phyloP scores from a whole-genome alignment of 2,797 vertebrate genomes.

The Spondyliosoma cantharus region DNA sequence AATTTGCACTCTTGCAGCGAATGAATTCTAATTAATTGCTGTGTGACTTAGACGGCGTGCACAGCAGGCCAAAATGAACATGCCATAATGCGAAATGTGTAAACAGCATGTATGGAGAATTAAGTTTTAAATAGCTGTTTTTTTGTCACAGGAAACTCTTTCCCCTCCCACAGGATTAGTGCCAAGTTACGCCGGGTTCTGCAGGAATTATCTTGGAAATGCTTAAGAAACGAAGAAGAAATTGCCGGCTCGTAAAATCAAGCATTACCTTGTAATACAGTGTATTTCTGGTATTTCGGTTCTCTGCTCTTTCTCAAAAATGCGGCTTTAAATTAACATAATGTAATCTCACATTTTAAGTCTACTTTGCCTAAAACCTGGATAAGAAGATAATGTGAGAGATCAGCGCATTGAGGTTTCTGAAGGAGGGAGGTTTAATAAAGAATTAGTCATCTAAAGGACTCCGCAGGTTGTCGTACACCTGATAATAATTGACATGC shows the following conservation, averaged over 20 bases:
- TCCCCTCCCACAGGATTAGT: background rate
- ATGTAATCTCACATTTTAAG: slow-evolving; percentile 33
- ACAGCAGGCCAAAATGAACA: slow-evolving; percentile 17
- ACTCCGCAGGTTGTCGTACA: slow-evolving; percentile 21
- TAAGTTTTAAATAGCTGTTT: background rate
- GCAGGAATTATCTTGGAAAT: no score
- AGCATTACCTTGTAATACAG: slow-evolving; percentile 2
- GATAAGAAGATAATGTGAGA: slow-evolving; percentile 36
- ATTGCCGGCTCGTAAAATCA: slow-evolving; percentile 16
- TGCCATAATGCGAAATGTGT: slow-evolving; percentile 7
- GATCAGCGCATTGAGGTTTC: slow-evolving; percentile 36
- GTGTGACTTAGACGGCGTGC: background rate
- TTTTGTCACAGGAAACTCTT: background rate
- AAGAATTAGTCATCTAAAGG: slow-evolving; percentile 33
- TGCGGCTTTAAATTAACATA: slow-evolving; percentile 20
- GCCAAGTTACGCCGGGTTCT: slow-evolving; percentile 6
- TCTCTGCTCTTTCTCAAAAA: slow-evolving; percentile 14
- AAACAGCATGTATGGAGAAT: background rate
- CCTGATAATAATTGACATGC: slow-evolving; percentile 34
- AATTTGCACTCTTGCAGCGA: slow-evolving; percentile 12
- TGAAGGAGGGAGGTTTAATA: slow-evolving; percentile 14
- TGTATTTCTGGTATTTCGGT: slow-evolving; percentile 12
- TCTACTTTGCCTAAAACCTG: slow-evolving; percentile 33
- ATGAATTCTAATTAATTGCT: slow-evolving; percentile 28
- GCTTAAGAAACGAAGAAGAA: slow-evolving; percentile 4